Evolutionary conservation across 2,113 vertebrate species (phyloP).

Genomic region (Chamaea fasciata): DNA sequence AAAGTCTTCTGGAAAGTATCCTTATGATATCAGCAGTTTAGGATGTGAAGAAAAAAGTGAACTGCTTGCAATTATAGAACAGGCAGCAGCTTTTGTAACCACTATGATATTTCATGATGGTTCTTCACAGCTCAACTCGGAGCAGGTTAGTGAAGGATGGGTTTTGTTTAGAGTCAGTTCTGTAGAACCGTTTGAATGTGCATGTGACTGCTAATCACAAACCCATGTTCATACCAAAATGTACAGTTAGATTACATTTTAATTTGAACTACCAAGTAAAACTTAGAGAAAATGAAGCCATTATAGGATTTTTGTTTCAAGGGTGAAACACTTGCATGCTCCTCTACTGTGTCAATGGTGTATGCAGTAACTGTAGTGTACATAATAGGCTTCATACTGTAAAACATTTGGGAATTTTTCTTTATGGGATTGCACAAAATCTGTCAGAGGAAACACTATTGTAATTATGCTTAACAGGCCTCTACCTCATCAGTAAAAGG

Average conservation of each 20-base stretch:
- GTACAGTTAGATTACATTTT: not conserved
- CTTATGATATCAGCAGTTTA: slow-evolving; percentile 72
- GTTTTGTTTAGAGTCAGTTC: not conserved
- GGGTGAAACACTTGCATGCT: not conserved
- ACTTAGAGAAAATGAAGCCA: not conserved
- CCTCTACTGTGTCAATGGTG: not conserved
- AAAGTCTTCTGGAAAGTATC: not conserved
- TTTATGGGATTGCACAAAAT: not conserved
- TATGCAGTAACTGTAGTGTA: not conserved
- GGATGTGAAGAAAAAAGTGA: slow-evolving; percentile 63
- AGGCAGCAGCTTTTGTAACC: slow-evolving; percentile 70
- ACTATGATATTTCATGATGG: slow-evolving; percentile 84
- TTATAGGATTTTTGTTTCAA: not conserved
- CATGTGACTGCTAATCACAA: not conserved
- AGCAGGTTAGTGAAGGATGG: slow-evolving; percentile 72
- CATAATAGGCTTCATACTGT: not conserved
- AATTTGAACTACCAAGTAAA: not conserved
- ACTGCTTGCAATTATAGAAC: slow-evolving; percentile 58
- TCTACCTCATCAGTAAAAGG: slow-evolving; percentile 74
- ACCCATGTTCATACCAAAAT: not conserved
- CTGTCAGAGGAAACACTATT: not conserved
- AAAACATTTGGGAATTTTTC: not conserved
- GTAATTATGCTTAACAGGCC: slow-evolving; percentile 66
- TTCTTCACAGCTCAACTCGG: slow-evolving; percentile 78
- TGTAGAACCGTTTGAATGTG: not conserved